Base-by-base conservation (phyloP, 2,888 invertebrate genomes). In the Calliphora vomitoria region DNA sequence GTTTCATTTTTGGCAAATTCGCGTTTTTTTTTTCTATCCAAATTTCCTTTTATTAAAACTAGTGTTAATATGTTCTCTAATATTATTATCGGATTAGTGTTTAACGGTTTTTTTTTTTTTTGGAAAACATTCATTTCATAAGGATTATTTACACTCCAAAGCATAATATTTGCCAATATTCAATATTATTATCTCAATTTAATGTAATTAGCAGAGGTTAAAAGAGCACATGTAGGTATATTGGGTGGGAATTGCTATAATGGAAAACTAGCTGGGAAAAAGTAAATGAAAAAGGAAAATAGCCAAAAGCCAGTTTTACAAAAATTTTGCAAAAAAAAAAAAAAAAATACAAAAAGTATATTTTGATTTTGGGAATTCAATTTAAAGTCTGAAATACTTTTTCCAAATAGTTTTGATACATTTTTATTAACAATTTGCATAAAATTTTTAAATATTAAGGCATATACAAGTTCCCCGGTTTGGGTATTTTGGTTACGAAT, bases 51-150 rank as follows among this genome's bases (percentile, higher is more conserved):
- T 5, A 25, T 25, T 58, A 11, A 13, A 10, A 11, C 20, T 58
- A 25, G 58, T 58, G 25, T 58, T 58, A 58, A 58, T 58, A 11
- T 35, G 35, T 35, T 35, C 4, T 2, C 25, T 58, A 58, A 58
- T 58, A 13, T 58, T 58, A 58, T 58, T 58, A 58, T 20, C 20
- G 58, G 58, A 25, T 58, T 58, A 58, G 25, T 58, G 58, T 58
- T 58, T 58, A 58, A 58, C 58, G 58, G 58, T n/a, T 25, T 25
- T 20, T 58, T 58, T 11, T 11, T 10, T 11, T 58, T 10, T 58
- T 58, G 58, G 58, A 4, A 20, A 58, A 58, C 4, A 13, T 11
- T 25, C 8, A 44, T 13, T 44, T 44, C 13, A 25, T 13, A 11
- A 20, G 58, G 58, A 58, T 58, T 58, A 58, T 58, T 58, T 58